Conservation (phyloP, 1,140 invertebrate species). For the Zophobas morio region DNA sequence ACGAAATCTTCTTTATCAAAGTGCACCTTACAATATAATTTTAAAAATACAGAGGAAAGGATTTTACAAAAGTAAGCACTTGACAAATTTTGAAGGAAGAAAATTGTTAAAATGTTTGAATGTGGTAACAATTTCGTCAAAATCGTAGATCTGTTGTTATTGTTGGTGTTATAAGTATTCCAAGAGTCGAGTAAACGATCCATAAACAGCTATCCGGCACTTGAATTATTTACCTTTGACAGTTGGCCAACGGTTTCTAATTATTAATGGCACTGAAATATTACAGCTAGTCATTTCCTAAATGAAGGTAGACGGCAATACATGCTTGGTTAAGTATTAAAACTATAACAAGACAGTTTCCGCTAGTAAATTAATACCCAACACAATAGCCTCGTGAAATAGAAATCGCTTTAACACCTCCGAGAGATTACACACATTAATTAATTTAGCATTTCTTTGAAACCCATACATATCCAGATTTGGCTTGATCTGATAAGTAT, state of each 20-base stretch:
- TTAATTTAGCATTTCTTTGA: background rate
- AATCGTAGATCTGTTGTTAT: too few relatives aligned
- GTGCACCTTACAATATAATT: too few relatives aligned
- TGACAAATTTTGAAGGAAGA: too few relatives aligned
- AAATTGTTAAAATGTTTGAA: too few relatives aligned
- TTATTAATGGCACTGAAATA: constrained; percentile 43
- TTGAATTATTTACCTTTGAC: constrained; percentile 34
- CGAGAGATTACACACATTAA: background rate
- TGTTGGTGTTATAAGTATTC: too few relatives aligned
- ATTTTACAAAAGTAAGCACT: too few relatives aligned
- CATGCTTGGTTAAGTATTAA: constrained; percentile 39
- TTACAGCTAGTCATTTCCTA: constrained; percentile 40
- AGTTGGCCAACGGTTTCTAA: constrained; percentile 37
- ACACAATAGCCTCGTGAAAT: constrained; percentile 14
- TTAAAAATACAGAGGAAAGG: too few relatives aligned
- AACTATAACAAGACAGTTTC: constrained; percentile 42
- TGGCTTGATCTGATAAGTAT: background rate
- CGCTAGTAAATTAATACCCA: constrained; percentile 29
- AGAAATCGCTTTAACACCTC: constrained; percentile 12
- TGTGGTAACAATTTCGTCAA: too few relatives aligned
- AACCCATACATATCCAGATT: background rate
- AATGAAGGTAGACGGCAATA: constrained; percentile 22
- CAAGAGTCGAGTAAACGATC: constrained; percentile 8
- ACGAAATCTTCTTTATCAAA: too few relatives aligned
- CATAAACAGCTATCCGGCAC: constrained; percentile 10